Evolutionary conservation across 2,113 vertebrate genomes (phyloP), one percentile per base, ranked within the genome.

Genomic region (Hoplias malabaricus): DNA sequence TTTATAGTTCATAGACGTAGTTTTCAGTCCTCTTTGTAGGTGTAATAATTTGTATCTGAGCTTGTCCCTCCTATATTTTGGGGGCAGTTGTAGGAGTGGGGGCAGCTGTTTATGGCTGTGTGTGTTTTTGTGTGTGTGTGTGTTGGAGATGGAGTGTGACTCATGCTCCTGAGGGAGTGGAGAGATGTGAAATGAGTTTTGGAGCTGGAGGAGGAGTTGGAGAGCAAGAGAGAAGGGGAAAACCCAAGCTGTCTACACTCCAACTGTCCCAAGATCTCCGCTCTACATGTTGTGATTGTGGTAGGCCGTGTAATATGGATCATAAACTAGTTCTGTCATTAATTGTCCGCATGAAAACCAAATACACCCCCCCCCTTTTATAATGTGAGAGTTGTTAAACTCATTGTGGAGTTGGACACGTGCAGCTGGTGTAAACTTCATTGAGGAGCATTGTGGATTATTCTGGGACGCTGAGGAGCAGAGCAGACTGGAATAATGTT

Each of bases 101-200:
- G 59, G 25, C 23, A 7, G 19, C 59, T 61, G 76, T 78, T 79
- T 70, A 75, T 80, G 73, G 66, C 61, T 29, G 13, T 68, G 73
- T 68, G 42, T 77, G n/a, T n/a, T n/a, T n/a, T n/a, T n/a, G n/a
- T n/a, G n/a, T n/a, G n/a, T n/a, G n/a, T n/a, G n/a, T n/a, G n/a
- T n/a, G n/a, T n/a, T n/a, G 71, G 48, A 46, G 23, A 11, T 50
- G 56, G 40, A 61, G 57, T 46, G 75, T 82, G 82, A 83, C 69
- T 82, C 82, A 75, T 76, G 31, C 31, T 80, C 82, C 70, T 34
- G n/a, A 57, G 78, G 79, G 80, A 81, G 74, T 57, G 69, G 29
- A 29, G 21, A 46, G 66, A 78, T 63, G 59, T 76, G 62, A 53
- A 78, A 73, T 76, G 59, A 70, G 48, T 77, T 81, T 66, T 75